Base-by-base conservation (phyloP, 2,797 vertebrate genomes). In the Acanthiza pusilla region DNA sequence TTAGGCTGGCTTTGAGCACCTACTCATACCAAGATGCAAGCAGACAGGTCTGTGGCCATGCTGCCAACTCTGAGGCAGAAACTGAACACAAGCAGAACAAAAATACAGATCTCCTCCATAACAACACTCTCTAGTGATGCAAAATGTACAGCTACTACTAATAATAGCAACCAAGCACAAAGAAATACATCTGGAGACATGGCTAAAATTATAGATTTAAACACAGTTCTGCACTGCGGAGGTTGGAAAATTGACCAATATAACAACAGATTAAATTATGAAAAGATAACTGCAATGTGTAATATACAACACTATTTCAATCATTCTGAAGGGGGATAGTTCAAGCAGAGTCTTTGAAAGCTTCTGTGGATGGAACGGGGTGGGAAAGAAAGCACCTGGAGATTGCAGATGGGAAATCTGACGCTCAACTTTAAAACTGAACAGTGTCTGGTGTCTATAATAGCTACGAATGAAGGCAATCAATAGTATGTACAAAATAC, bases 391-490 rank as follows among this genome's bases (percentile, higher is more conserved):
- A 96, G 89, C 16, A 95, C 80, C 94, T 92, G 91, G 96, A 97
- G 92, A 96, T 67, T 93, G 68, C 96, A 97, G 89, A 96, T 97
- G 94, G 96, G 97, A 98, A 98, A 98, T 96, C 60, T 81, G 94
- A 98, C 9, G 83, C 97, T 96, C 80, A 91, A 14, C 66, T 94
- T 97, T 96, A 95, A 97, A 94, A 96, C 92, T 96, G 95, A 94
- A 92, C 93, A 96, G 96, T 97, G 95, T 97, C 97, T 96, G 90
- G 96, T 98, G 87, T 94, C 97, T 97, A 95, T 97, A 97, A 98
- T 97, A 98, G 97, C 97, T 97, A 97, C 97, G 93, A 97, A 97
- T 98, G 97, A 98, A 97, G 98, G 82, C 97, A 98, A 98, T 99
- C 98, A 98, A 98, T 98, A 95, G 92, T 68, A 94, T 95, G 94